Evolutionary conservation across 2,888 invertebrate genomes (phyloP), one percentile per base, ranked within the genome.

Genomic region (Chironomus riparius): DNA sequence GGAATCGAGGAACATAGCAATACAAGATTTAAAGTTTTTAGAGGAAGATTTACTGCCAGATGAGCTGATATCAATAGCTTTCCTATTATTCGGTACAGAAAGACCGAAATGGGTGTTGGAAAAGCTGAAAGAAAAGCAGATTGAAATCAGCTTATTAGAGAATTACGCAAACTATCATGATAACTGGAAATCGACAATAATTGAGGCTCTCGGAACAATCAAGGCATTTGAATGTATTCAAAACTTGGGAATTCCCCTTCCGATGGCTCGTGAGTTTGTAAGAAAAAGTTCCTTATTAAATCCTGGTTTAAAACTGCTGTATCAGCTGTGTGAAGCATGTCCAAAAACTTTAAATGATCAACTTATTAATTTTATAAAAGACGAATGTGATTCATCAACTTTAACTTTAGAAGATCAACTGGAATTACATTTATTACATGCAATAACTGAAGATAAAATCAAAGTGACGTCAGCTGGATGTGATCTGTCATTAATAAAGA

Each of bases 161-260:
- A 80, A 80, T 69, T 84, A 82, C 78, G 80, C 82, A 0, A 78
- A 80, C 18, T 77, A 77, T 0, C 80, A 81, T 71, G 68, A 73
- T 2, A 79, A 81, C 18, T 88, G 88, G 87, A 81, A 83, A 24
- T 78, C 80, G 0, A 82, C 83, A 78, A 78, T 88, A 1, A 77
- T 88, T 0, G 88, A 88, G 81, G 86, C 86, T 0, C 78, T 88
- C 21, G 82, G 85, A 76, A 84, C 88, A 21, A 85, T 88, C 13
- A 82, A 85, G 76, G 85, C 85, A 78, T 82, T 81, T 47, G 78
- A 80, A 74, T 80, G 85, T 4, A 72, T 87, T 24, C 80, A 81
- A 10, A 84, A 83, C 77, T 76, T 87, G 7, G 85, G 86, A 18
- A 18, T 72, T 61, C 6, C 50, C 0, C 28, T 10, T 10, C 4